Percentiles rank a stretch among this genome's conserved stretches.
Conservation (phyloP, 2,888 invertebrate genomes). For the Thecophora atra region DNA sequence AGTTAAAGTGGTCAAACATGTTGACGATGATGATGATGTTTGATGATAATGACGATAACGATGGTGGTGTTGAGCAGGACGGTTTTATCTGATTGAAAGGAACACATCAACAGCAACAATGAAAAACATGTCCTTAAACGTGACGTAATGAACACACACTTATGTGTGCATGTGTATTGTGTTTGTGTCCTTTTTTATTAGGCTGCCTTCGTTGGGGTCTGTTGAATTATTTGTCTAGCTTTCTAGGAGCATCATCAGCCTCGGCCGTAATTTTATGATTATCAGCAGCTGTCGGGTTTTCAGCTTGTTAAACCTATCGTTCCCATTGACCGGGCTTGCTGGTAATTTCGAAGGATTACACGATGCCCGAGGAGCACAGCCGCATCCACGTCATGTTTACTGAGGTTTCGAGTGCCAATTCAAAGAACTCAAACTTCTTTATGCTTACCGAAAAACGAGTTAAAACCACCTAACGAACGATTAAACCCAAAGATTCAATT, state of each 20-base stretch:
- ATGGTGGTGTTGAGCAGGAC: not conserved
- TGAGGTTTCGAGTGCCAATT: not conserved
- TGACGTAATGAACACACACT: not conserved
- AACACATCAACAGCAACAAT: conserved; percentile 6
- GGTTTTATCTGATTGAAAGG: conserved; percentile 39
- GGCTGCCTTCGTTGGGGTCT: not conserved
- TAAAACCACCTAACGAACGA: too few species aligned
- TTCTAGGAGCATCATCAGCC: conserved; percentile 34
- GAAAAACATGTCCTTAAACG: not conserved
- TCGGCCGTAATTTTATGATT: conserved; percentile 32
- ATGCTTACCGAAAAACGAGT: too few species aligned
- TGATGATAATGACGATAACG: too few species aligned
- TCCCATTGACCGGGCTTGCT: not conserved
- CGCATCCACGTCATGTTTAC: not conserved
- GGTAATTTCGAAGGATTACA: conserved; percentile 41
- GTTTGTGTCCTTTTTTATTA: not conserved
- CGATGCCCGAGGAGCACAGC: not conserved
- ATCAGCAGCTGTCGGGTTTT: conserved; percentile 24
- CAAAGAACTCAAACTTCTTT: too few species aligned
- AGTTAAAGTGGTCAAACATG: too few species aligned
- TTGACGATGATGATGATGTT: too few species aligned
- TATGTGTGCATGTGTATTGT: not conserved
- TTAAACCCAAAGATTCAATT: too few species aligned
- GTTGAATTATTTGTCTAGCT: conserved; percentile 41
- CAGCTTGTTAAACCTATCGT: not conserved